A percentile compares a stretch with the other conserved stretches of the same genome.
phyloP scores from a whole-genome alignment of 92 coral and sea anemone genomes.

The Zoanthus solanderi region DNA sequence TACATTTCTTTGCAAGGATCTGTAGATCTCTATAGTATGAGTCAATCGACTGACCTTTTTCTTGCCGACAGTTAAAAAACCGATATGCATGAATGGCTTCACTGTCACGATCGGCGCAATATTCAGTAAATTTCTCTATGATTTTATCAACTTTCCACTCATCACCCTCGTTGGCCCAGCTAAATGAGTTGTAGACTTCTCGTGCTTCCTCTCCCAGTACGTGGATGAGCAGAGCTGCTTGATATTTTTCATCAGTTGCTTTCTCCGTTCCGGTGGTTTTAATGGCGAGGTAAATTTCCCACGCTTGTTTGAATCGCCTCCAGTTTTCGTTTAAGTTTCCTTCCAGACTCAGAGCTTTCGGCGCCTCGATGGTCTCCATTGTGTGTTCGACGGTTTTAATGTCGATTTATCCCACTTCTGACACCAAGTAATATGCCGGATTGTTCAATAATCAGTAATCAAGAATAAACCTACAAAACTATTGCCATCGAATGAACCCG shows the following conservation, averaged over 20 bases:
- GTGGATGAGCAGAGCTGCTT: slow-evolving; percentile 15
- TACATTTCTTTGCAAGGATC: slow-evolving; percentile 29
- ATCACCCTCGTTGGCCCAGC: slow-evolving; percentile 32
- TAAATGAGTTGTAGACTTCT: slow-evolving; percentile 40
- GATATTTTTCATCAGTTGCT: neutral
- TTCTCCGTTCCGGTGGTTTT: slow-evolving; percentile 11
- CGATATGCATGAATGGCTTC: slow-evolving; percentile 41
- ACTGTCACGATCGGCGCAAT: neutral
- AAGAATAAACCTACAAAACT: no score
- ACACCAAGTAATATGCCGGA: no score
- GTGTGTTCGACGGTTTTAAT: no score
- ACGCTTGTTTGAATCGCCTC: slow-evolving; percentile 2
- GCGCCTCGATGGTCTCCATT: no score
- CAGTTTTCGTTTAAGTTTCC: no score
- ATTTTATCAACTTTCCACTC: slow-evolving; percentile 22
- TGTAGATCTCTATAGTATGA: slow-evolving; percentile 26
- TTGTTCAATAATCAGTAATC: no score
- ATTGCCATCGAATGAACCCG: no score
- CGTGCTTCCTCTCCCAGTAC: slow-evolving; percentile 34
- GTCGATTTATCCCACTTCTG: no score
- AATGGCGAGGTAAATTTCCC: slow-evolving; percentile 7
- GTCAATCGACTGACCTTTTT: slow-evolving; percentile 29
- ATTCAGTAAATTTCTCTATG: no score
- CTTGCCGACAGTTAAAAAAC: slow-evolving; percentile 33
- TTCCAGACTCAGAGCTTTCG: neutral